A percentile compares a stretch with the other conserved stretches of the same genome.
phyloP scores from a whole-genome alignment of 2,113 vertebrate genomes.

The Dromaius novaehollandiae region DNA sequence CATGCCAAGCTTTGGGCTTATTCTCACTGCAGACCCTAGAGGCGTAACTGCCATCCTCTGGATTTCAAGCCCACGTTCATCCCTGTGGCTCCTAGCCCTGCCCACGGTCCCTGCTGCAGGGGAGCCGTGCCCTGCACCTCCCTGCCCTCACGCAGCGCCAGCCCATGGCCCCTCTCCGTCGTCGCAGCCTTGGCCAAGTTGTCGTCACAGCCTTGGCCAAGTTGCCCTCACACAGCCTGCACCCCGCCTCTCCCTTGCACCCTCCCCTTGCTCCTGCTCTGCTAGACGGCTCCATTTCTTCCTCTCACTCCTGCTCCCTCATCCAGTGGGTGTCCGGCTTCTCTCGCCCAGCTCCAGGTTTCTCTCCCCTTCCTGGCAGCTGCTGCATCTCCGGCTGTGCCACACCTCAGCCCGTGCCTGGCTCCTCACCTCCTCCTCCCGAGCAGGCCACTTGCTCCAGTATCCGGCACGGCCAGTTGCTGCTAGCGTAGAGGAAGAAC shows the following conservation, averaged over 20 bases:
- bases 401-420: background rate
- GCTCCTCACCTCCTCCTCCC: background rate
- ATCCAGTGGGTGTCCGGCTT: background rate
- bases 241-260: background rate
- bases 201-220: rapidly evolving
- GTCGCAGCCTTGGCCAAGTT: background rate
- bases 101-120: background rate
- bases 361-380: background rate
- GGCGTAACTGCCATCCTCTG: background rate
- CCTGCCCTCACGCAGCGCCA: background rate
- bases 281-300: background rate
- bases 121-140: background rate
- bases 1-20: background rate
- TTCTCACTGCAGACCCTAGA: background rate
- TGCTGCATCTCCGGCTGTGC: background rate
- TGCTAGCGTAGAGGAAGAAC: rapidly evolving
- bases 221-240: background rate
- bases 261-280: background rate
- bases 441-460: background rate
- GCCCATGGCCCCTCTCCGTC: background rate
- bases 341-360: background rate
- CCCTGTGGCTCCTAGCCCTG: background rate
- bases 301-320: background rate
- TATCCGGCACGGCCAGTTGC: background rate
- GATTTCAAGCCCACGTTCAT: background rate